phyloP scores from a whole-genome alignment of 2,113 vertebrate species.

The Nycticryphes semicollaris region DNA sequence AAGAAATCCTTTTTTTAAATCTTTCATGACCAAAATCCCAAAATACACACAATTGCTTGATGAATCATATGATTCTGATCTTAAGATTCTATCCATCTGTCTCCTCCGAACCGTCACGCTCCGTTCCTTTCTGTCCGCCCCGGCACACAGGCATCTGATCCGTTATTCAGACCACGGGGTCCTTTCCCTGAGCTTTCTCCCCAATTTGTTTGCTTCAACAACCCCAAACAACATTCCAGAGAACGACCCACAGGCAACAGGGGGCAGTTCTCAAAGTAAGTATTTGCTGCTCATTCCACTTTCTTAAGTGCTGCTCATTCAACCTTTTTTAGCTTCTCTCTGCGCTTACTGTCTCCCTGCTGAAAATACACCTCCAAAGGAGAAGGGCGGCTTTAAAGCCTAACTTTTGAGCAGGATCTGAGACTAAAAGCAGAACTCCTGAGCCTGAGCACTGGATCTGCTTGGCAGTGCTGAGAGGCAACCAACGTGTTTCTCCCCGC shows the following conservation, averaged over 20 bases:
- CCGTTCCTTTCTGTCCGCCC: neutral
- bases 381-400: neutral
- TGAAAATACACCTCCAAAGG: neutral
- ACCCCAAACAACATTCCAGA: neutral
- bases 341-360: neutral
- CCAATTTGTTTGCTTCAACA: neutral
- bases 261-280: neutral
- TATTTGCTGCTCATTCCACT: neutral
- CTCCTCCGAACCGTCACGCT: neutral
- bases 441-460: neutral
- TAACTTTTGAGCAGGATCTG: neutral
- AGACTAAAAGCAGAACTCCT: neutral
- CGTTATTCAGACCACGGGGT: conserved; percentile 17
- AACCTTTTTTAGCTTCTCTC: neutral
- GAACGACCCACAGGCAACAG: neutral
- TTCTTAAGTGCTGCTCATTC: neutral
- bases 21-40: conserved; percentile 2
- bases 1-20: neutral
- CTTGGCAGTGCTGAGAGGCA: neutral
- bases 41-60: neutral
- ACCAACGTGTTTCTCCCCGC: neutral
- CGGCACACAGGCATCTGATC: neutral
- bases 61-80: neutral
- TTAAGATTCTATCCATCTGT: conserved; percentile 2
- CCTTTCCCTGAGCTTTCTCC: neutral